Conservation (phyloP, 2,113 vertebrate genomes). For the Paracanthobrama guichenoti region DNA sequence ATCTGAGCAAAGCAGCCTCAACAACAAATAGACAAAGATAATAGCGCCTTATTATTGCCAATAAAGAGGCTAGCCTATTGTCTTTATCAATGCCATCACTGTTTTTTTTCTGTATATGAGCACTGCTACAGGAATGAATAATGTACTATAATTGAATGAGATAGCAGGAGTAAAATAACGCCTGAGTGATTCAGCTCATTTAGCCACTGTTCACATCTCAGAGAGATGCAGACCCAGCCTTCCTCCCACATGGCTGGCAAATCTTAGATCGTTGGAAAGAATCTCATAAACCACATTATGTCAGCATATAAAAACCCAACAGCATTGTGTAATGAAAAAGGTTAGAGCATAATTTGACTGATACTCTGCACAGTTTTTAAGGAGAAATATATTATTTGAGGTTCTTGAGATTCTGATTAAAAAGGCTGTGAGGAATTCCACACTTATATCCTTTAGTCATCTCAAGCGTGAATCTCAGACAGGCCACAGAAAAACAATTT, state of each 20-base stretch:
- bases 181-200: slow-evolving; percentile 41
- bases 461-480: slow-evolving; percentile 67
- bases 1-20: not conserved
- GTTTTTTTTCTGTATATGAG: slow-evolving; percentile 6
- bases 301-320: not conserved
- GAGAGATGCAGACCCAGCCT: slow-evolving; percentile 52
- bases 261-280: slow-evolving; percentile 60
- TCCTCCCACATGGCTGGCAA: slow-evolving; percentile 62
- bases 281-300: slow-evolving; percentile 51
- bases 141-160: slow-evolving; percentile 51
- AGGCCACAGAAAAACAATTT: slow-evolving; percentile 16
- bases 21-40: not conserved
- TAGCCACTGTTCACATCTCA: slow-evolving; percentile 52
- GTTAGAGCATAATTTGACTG: not conserved
- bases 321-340: not conserved
- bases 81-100: slow-evolving; percentile 11
- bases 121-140: slow-evolving; percentile 19
- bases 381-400: not conserved
- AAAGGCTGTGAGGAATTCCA: slow-evolving; percentile 23
- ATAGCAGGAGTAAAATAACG: slow-evolving; percentile 38
- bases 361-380: not conserved
- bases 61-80: not conserved
- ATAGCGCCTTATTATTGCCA: not conserved
- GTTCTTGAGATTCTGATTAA: not conserved
- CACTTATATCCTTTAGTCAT: slow-evolving; percentile 61